Base-by-base conservation (phyloP, 2,888 invertebrate species). In the Eupelmus urozonus region DNA sequence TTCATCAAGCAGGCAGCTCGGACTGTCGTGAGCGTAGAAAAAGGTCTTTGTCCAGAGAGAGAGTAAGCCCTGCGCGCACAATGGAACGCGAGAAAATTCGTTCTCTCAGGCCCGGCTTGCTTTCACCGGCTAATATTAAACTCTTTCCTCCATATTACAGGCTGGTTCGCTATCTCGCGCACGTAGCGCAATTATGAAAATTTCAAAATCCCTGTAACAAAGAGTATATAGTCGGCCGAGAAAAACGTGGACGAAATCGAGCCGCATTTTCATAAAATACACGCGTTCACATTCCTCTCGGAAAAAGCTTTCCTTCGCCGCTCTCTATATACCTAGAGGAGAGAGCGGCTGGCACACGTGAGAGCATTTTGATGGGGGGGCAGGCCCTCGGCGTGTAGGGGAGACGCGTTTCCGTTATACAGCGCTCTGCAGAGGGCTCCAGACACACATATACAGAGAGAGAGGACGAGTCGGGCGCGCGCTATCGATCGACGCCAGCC, bases 401-500 rank as follows among this genome's bases (percentile, higher is more conserved):
- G 34, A 1, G 11, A 20, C 42, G n/a, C 9, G 51, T 53, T 40
- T 40, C 45, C 34, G 74, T 59, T 45, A 20, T 42, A 16, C 49
- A 20, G 60, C 49, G n/a, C 2, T 4, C 53, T 2, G 4, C 20
- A 53, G 20, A 20, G 20, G 20, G 53, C 20, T 53, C 20, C 20
- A 18, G 53, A 53, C 18, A 49, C 9, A 16, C 51, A 16, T 0
- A 9, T 9, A n/a, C n/a, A n/a, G 59, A 23, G 34, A 60, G 59
- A 60, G 29, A 29, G 42, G 69, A 70, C 45, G 63, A 62, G 60
- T 42, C 4, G 65, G 65, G 34, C 66, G 69, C 40, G n/a, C 49
- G 65, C 55, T 71, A 65, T 71, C 76, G 76, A 76, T 76, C 76
- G 76, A 57, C 42, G 51, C 60, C 20, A 23, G 51, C 13, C n/a